Percentiles rank a stretch among this genome's conserved stretches.
Evolutionary conservation across 2,797 vertebrate species (phyloP).

Genomic region (Arctocebus calabarensis): DNA sequence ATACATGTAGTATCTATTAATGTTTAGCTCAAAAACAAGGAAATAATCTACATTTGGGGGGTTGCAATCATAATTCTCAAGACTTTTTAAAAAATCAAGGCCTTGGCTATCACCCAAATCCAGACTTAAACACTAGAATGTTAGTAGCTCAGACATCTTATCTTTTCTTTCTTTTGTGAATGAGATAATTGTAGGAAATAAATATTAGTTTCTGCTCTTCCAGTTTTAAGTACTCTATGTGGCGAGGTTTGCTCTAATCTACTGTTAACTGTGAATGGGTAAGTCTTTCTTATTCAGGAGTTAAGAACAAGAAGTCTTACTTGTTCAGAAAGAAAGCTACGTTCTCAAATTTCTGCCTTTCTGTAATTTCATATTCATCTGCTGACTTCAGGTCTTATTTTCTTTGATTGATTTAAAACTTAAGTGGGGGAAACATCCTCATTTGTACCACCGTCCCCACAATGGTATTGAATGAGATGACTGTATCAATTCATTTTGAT

Average conservation of each 20-base stretch:
- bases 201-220: background rate
- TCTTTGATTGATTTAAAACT: background rate
- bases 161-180: background rate
- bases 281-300: background rate
- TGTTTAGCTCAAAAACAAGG: background rate
- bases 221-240: background rate
- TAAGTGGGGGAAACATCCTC: background rate
- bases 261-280: background rate
- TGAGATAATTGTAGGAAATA: background rate
- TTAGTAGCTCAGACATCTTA: background rate
- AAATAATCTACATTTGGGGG: background rate
- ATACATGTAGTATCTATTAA: background rate
- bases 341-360: background rate
- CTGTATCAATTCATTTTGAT: background rate
- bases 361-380: background rate
- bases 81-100: background rate
- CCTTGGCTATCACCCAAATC: background rate
- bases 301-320: background rate
- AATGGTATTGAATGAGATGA: background rate
- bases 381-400: background rate
- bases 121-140: background rate
- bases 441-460: rapidly evolving
- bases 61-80: background rate
- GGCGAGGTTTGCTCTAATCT: background rate
- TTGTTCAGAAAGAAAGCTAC: background rate